Base-by-base conservation (phyloP, 2,113 vertebrate species). In the Salvelinus namaycush region DNA sequence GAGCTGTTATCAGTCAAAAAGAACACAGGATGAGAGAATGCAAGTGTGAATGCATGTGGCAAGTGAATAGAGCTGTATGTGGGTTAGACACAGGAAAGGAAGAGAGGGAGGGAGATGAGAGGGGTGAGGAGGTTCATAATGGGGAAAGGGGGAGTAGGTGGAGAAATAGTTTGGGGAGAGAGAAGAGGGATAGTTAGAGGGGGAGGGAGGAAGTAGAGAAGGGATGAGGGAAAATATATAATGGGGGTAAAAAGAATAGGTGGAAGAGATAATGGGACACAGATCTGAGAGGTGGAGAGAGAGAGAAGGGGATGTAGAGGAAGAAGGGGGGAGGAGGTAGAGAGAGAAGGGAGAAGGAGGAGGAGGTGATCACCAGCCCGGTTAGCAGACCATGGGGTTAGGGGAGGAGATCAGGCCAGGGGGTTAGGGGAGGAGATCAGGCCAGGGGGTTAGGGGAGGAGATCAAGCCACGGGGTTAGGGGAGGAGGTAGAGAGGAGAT, bases 391-490 rank as follows among this genome's bases (percentile, higher is more conserved):
- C 31, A 34, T 34, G 31, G 31, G 31, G 31, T 34, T 34, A 34
- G 31, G 31, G 31, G 31, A 34, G 31, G 5, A 34, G 1, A 6
- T 6, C 31, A 34, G 31, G 31, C 31, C 31, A 31, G 5, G 31
- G 5, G 31, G 31, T 39, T 39, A 8, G 1, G 34, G 34, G 34
- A 34, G 34, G 34, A 39, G 34, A 7, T 7, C 34, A 0, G 0
- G 5, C 34, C 34, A 34, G 0, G 14, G 6, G 6, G 57, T 60
- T 3, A 60, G 0, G 57, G n/a, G 57, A 24, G 24, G n/a, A n/a
- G n/a, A n/a, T 8, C 34, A 0, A 0, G 5, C 34, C 34, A 39
- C 0, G 14, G 7, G 7, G 57, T 60, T 4, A 60, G 0, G 57
- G 8, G 57, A 7, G 57, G 8, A n/a, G 13, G 57, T 20, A 8